Evolutionary conservation across 2,113 vertebrate species (phyloP).

Genomic region (Calonectris borealis): DNA sequence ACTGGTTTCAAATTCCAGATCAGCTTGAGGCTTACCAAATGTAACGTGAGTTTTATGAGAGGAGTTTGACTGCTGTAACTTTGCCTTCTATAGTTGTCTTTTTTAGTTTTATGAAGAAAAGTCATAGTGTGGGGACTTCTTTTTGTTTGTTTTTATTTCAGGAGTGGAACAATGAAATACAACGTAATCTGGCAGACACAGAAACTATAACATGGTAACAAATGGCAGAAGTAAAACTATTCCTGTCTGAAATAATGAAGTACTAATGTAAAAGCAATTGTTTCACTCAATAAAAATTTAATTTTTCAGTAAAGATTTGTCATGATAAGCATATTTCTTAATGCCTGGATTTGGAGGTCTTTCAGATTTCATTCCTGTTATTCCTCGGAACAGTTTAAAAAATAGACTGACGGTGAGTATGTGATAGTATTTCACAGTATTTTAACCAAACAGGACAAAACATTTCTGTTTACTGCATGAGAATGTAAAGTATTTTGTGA

Average conservation of each 20-base stretch:
- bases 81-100: background rate
- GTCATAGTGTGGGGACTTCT: background rate
- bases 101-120: background rate
- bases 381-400: background rate
- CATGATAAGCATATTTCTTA: constrained; percentile 7
- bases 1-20: background rate
- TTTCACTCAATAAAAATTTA: constrained; percentile 56
- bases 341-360: background rate
- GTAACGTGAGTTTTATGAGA: background rate
- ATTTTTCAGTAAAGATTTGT: constrained; percentile 48
- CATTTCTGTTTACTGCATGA: background rate
- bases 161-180: background rate
- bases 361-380: background rate
- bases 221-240: background rate
- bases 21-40: background rate
- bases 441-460: background rate
- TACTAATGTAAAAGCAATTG: constrained; percentile 33
- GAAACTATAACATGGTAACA: background rate
- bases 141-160: background rate
- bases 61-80: background rate
- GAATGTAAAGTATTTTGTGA: background rate
- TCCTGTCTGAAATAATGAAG: constrained; percentile 12
- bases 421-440: background rate
- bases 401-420: background rate
- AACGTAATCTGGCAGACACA: background rate